These are phyloP conservation scores for Ethmia dodecea DNA, from an alignment of 2,888 invertebrate genomes.

Conservation along the genomic window DNA sequence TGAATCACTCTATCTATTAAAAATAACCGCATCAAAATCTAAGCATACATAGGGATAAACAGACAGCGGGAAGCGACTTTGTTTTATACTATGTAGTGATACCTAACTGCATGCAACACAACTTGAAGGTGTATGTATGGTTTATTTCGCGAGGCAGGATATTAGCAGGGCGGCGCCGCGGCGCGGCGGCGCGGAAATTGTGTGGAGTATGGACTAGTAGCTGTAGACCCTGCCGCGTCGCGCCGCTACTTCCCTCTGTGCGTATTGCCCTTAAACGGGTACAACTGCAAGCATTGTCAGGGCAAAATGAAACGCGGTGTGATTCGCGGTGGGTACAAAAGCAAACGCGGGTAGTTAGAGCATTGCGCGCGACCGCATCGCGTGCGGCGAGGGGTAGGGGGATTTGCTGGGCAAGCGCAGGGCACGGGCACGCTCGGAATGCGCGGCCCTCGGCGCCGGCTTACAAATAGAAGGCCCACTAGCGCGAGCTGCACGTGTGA, in stretches of 20 bases:
- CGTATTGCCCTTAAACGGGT: no score
- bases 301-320: background rate
- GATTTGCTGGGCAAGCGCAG: conserved; percentile 38
- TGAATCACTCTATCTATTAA: no score
- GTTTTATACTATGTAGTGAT: no score
- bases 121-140: no score
- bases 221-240: background rate
- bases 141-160: no score
- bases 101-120: no score
- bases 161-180: no score
- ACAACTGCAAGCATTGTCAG: conserved; percentile 9
- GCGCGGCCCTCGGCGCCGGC: conserved; percentile 73
- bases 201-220: no score
- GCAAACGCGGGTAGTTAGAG: conserved; percentile 16
- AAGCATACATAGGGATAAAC: no score
- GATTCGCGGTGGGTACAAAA: conserved; percentile 24
- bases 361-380: conserved; percentile 31
- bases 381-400: conserved; percentile 21
- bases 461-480: conserved; percentile 76
- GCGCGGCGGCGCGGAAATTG: no score
- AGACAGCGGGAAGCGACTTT: no score
- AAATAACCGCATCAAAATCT: no score
- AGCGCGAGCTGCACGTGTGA: conserved; percentile 69
- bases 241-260: background rate
- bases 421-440: conserved; percentile 68